Percentiles rank a stretch among this genome's conserved stretches.
Conservation (phyloP, 1,140 invertebrate genomes). For the Papilio helenus region DNA sequence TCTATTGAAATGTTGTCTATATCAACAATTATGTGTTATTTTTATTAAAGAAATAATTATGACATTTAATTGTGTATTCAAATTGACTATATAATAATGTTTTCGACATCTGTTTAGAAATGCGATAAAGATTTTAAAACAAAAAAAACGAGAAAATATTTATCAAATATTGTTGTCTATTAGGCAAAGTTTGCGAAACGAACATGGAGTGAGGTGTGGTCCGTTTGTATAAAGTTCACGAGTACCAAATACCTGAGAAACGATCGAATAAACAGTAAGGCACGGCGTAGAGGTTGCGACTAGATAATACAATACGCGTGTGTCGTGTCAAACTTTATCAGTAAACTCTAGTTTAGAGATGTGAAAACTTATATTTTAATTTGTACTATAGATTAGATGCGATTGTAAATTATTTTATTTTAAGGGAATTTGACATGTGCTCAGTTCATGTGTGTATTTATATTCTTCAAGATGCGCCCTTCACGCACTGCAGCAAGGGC, state of each 20-base stretch:
- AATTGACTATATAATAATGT: too few species aligned
- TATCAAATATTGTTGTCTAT: neutral
- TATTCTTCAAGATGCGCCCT: neutral
- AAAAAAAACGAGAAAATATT: neutral
- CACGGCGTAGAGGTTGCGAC: neutral
- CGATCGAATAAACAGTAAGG: neutral
- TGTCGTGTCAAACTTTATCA: neutral
- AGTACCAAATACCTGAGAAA: neutral
- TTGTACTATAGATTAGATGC: too few species aligned
- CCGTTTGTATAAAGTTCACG: neutral
- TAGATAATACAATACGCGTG: neutral
- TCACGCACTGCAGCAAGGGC: neutral
- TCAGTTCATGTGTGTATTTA: too few species aligned
- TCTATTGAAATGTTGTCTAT: neutral
- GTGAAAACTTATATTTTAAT: too few species aligned
- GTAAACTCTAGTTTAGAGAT: too few species aligned
- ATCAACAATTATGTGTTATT: too few species aligned
- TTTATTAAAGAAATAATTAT: neutral
- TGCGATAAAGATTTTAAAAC: neutral
- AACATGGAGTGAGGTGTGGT: neutral
- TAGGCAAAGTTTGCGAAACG: conserved; percentile 6
- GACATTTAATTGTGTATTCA: too few species aligned
- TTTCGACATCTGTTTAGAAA: too few species aligned
- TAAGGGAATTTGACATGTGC: too few species aligned
- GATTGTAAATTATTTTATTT: too few species aligned